Evolutionary conservation across 1,140 invertebrate species (phyloP), one percentile per base, ranked within the genome.

Genomic region (Cydia fagiglandana): DNA sequence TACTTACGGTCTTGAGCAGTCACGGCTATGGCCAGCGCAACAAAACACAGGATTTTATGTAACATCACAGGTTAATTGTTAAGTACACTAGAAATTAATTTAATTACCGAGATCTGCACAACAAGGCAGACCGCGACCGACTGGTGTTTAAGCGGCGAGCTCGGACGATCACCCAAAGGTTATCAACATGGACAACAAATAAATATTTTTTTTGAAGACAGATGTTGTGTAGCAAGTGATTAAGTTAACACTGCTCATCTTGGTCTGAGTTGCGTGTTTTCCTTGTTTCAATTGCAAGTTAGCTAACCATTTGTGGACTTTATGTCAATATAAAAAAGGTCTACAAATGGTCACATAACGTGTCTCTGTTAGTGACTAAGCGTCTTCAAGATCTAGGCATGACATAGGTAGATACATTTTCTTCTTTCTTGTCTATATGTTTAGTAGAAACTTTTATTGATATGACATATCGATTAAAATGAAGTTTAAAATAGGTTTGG

Each of bases 121-220:
- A 9, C 56, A 5, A 24, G 56, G n/a, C 17, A 76, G 77, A 70
- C 78, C 75, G 77, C 75, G 74, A 70, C 50, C 79, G 77, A 84
- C 81, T 83, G 83, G 82, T 78, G 80, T 75, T 73, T 77, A 50
- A 77, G 41, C 76, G 64, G 79, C 56, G 56, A 20, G 10, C 66
- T 77, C 76, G 73, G 73, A 64, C 79, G 73, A 61, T 74, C 80
- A 77, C 76, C 77, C 73, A 81, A 83, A 83, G 83, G 83, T 84
- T 84, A 84, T 84, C 81, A 83, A 81, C 80, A 34, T 70, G 28
- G 79, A 78, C 74, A 79, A 75, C 73, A 79, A 70, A 70, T 70
- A 70, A 68, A 70, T 70, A 70, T 70, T 78, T 74, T 80, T 78
- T 79, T 75, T 73, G 64, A 79, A 80, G 80, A 78, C 68, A 13